A percentile compares a stretch with the other conserved stretches of the same genome.
These are phyloP conservation scores for Neopelma chrysocephalum DNA, from an alignment of 2,797 vertebrate genomes.

Conservation along the genomic window DNA sequence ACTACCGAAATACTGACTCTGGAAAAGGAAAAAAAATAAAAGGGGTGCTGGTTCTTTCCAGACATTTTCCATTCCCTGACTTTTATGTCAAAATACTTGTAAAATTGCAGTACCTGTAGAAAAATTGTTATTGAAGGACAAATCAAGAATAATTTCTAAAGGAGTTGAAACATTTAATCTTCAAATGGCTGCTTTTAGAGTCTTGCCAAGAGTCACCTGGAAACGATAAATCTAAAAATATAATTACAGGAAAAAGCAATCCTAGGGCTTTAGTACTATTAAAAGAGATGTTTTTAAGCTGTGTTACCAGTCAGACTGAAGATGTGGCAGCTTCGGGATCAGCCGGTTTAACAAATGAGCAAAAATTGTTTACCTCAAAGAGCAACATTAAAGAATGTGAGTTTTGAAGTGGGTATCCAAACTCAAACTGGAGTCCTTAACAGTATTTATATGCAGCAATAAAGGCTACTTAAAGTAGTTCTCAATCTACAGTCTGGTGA, in stretches of 20 bases:
- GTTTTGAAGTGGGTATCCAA: background rate
- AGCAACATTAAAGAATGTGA: background rate
- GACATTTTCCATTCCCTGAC: background rate
- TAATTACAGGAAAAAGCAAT: constrained; percentile 4
- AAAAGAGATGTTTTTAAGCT: background rate
- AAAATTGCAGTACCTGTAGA: background rate
- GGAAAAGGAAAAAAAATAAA: background rate
- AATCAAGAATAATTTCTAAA: constrained; percentile 1
- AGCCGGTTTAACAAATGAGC: background rate
- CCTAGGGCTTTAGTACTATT: background rate
- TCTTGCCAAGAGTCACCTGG: background rate
- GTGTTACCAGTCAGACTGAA: background rate
- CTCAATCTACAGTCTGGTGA: background rate
- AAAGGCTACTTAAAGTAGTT: background rate
- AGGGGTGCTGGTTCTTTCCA: background rate
- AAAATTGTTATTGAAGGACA: background rate
- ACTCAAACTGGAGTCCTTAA: background rate
- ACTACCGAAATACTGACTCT: background rate
- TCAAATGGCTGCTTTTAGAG: constrained; percentile 12
- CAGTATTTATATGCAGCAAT: background rate
- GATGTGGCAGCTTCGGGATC: background rate
- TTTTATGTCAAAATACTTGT: background rate
- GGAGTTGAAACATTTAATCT: constrained; percentile 14
- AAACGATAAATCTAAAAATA: constrained; percentile 10
- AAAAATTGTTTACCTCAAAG: background rate